Evolutionary conservation across 1,140 invertebrate species (phyloP).

Genomic region (Ostrea denselamellosa): DNA sequence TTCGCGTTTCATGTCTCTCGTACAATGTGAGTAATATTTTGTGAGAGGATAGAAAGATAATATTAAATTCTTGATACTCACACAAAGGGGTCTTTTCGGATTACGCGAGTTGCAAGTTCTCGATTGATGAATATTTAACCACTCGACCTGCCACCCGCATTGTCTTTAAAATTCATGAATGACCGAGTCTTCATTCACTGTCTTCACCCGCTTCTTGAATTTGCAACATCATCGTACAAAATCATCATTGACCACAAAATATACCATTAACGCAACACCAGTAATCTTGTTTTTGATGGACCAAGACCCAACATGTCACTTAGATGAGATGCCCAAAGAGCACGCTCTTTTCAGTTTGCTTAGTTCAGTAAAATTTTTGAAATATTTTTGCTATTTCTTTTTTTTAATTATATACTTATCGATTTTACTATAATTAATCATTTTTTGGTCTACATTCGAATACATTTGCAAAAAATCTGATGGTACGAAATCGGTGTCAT

Average conservation of each 20-base stretch:
- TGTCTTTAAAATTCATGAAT: slow-evolving; percentile 1
- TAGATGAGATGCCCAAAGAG: neutral
- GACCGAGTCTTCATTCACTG: slow-evolving; percentile 2
- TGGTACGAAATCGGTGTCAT: neutral
- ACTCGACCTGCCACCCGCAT: slow-evolving; percentile 10
- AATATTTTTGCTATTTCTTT: neutral
- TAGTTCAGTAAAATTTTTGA: neutral
- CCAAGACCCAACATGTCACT: neutral
- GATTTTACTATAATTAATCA: no score
- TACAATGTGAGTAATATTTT: slow-evolving; percentile 32
- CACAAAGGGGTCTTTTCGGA: slow-evolving; percentile 4
- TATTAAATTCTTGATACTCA: slow-evolving; percentile 27
- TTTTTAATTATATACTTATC: no score
- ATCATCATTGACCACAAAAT: neutral
- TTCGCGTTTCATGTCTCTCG: neutral
- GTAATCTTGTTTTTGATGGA: neutral
- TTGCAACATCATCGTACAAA: slow-evolving; percentile 27
- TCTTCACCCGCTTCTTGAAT: neutral
- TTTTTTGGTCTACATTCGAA: no score
- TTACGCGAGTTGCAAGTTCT: neutral
- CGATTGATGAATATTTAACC: slow-evolving; percentile 31
- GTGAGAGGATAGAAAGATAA: neutral
- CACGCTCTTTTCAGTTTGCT: neutral
- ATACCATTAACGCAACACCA: neutral
- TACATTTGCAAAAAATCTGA: no score